These are phyloP conservation scores for Catostylus mosaicus DNA, from an alignment of 30 jellyfish, hydroid and myxozoan genomes.

Conservation along the genomic window DNA sequence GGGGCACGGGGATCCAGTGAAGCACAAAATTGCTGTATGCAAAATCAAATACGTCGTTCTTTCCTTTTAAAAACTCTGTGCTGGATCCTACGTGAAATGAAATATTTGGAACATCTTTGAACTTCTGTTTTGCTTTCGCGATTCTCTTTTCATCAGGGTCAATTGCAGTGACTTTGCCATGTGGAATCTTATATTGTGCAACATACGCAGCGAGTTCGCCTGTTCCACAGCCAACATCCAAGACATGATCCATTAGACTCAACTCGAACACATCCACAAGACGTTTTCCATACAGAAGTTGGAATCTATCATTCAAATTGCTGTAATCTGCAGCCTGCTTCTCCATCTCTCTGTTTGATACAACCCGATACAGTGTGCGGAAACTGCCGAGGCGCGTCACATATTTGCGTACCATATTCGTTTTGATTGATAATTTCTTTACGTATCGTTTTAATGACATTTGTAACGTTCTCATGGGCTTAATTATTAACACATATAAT, in stretches of 20 bases:
- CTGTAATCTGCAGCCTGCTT: not conserved
- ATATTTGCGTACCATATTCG: no score
- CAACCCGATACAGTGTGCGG: no score
- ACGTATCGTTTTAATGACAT: no score
- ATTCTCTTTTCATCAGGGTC: conserved; percentile 75
- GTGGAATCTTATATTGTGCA: not conserved
- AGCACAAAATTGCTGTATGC: conserved; percentile 50
- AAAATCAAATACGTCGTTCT: conserved; percentile 37
- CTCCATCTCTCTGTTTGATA: no score
- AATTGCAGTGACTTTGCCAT: conserved; percentile 52
- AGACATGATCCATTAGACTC: not conserved
- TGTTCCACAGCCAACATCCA: conserved; percentile 4
- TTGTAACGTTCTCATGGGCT: no score
- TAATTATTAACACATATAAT: no score
- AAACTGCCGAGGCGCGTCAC: no score
- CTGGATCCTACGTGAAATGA: conserved; percentile 29
- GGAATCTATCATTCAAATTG: not conserved
- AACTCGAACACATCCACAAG: not conserved
- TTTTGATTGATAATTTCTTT: no score
- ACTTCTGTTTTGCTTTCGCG: conserved; percentile 34
- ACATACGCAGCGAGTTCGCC: conserved; percentile 1
- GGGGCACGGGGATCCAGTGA: conserved; percentile 74
- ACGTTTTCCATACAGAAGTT: not conserved
- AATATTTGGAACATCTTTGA: conserved; percentile 7
- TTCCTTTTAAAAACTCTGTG: conserved; percentile 40